phyloP scores from a whole-genome alignment of 1,140 invertebrate genomes.

The Diploscapter pachys region DNA sequence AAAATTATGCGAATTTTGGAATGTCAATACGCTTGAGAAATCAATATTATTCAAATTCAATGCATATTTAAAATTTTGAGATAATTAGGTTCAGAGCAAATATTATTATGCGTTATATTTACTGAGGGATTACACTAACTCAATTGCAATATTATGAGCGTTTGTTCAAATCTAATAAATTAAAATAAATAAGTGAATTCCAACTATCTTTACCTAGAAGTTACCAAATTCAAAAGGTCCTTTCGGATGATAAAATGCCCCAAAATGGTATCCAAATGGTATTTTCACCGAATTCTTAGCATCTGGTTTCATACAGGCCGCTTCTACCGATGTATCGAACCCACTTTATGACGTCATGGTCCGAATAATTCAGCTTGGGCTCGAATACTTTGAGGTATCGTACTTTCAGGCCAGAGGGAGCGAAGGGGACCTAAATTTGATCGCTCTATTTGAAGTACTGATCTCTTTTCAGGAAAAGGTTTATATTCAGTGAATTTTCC shows the following conservation, averaged over 20 bases:
- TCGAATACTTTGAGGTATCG: conserved; percentile 99
- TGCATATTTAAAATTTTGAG: too few relatives aligned
- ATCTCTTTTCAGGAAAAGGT: too few relatives aligned
- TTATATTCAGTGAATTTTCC: too few relatives aligned
- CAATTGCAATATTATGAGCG: neutral
- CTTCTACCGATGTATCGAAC: conserved; percentile 98
- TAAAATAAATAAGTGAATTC: neutral
- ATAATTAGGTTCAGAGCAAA: too few relatives aligned
- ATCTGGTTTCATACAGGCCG: conserved; percentile 97
- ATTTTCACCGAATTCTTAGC: conserved; percentile 64
- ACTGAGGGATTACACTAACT: too few relatives aligned
- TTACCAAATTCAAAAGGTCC: neutral
- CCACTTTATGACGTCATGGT: conserved; percentile 99
- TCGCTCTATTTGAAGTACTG: too few relatives aligned
- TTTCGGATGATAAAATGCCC: neutral
- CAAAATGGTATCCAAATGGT: conserved; percentile 7
- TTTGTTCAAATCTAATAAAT: neutral
- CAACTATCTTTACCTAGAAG: neutral
- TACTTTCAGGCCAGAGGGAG: conserved; percentile 97
- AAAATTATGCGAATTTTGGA: too few relatives aligned
- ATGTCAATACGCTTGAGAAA: too few relatives aligned
- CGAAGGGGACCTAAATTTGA: conserved; percentile 72
- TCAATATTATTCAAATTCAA: too few relatives aligned
- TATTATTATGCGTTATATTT: too few relatives aligned
- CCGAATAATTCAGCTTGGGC: conserved; percentile 98